These are phyloP conservation scores for Incurvaria masculella DNA, from an alignment of 2,888 invertebrate species.

Conservation along the genomic window DNA sequence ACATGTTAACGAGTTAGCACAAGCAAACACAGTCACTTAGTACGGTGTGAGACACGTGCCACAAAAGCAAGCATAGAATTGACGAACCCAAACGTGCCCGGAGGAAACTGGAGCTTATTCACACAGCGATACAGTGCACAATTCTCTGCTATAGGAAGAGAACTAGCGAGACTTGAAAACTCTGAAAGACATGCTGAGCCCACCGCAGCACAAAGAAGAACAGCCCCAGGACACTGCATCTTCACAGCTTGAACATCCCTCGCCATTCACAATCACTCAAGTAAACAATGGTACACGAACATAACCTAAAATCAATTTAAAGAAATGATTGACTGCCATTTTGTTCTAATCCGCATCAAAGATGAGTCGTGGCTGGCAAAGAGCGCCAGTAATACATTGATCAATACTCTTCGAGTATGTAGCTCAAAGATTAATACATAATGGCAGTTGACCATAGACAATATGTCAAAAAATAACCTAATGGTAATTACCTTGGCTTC, in stretches of 20 bases:
- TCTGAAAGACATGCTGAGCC: neutral
- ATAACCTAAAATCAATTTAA: neutral
- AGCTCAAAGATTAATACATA: neutral
- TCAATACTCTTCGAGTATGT: neutral
- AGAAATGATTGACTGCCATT: neutral
- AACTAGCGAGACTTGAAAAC: neutral
- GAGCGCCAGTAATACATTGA: too few relatives aligned
- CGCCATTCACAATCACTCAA: neutral
- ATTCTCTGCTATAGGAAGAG: neutral
- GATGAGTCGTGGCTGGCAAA: too few relatives aligned
- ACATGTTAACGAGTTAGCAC: neutral
- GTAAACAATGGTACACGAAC: neutral
- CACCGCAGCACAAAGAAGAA: neutral
- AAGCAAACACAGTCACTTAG: neutral
- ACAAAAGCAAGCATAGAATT: neutral
- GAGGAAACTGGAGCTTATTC: neutral
- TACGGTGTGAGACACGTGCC: neutral
- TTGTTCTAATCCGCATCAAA: neutral
- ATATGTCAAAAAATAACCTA: neutral
- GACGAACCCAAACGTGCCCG: neutral
- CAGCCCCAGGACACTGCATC: neutral
- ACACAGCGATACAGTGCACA: neutral
- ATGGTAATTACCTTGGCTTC: constrained; percentile 92
- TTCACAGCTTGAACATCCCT: neutral
- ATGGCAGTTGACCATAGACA: neutral